Conservation (phyloP, 2,888 invertebrate species). For the Drosophila ustulata region DNA sequence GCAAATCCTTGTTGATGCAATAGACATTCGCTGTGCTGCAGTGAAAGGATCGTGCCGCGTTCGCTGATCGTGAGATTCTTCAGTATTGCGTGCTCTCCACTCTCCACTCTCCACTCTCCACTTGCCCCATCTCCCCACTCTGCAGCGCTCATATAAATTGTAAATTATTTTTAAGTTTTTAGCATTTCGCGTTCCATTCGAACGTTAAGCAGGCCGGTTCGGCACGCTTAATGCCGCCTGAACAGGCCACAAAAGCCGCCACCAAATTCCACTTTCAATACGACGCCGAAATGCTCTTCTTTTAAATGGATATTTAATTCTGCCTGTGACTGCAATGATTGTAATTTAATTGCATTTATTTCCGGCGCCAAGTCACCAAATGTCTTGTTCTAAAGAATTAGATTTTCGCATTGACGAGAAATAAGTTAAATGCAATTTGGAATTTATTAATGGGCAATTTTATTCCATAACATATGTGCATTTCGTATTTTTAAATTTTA, state of each 20-base stretch:
- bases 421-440: no score
- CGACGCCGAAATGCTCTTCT: slow-evolving; percentile 13
- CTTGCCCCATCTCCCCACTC: background rate
- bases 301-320: no score
- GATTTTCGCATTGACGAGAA: no score
- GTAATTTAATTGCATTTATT: no score
- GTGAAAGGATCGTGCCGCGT: background rate
- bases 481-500: no score
- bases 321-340: no score
- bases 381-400: no score
- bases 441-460: no score
- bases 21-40: slow-evolving; percentile 55
- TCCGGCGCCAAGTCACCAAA: no score
- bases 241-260: slow-evolving; percentile 34
- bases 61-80: slow-evolving; percentile 4
- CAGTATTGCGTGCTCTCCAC: background rate
- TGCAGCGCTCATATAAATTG: slow-evolving; percentile 56
- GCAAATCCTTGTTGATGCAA: slow-evolving; percentile 66
- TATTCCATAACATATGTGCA: no score
- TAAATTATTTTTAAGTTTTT: slow-evolving; percentile 61
- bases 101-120: background rate
- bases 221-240: slow-evolving; percentile 63
- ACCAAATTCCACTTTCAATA: background rate
- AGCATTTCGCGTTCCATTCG: slow-evolving; percentile 48
- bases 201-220: slow-evolving; percentile 42